Evolutionary conservation across 2,888 invertebrate species (phyloP).

Genomic region (Drosophila siamana): DNA sequence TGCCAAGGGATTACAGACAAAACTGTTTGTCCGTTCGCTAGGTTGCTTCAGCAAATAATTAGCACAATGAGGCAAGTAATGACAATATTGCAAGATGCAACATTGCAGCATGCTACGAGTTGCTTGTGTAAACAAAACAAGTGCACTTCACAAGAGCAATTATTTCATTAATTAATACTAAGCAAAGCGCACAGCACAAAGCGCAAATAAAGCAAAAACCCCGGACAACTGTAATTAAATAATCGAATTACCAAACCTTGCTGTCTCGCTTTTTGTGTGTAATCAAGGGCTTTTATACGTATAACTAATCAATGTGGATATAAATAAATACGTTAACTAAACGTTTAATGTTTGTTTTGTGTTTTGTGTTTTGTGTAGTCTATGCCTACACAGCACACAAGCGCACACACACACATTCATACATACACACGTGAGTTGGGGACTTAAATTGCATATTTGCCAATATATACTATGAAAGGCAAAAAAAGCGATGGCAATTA

Average conservation of each 20-base stretch:
- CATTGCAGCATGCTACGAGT: constrained; percentile 4
- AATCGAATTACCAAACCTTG: constrained; percentile 65
- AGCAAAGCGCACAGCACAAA: constrained; percentile 24
- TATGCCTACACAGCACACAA: too few species aligned
- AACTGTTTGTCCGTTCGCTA: background rate
- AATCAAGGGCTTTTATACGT: constrained; percentile 31
- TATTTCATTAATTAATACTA: constrained; percentile 79
- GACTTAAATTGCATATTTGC: constrained; percentile 52
- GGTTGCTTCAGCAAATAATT: constrained; percentile 13
- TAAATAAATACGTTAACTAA: constrained; percentile 48
- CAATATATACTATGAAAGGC: constrained; percentile 20
- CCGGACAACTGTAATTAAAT: constrained; percentile 74
- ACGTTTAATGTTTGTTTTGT: constrained; percentile 49
- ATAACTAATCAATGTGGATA: constrained; percentile 72
- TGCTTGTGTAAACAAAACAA: background rate
- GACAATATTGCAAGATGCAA: background rate
- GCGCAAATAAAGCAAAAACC: constrained; percentile 62
- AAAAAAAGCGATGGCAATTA: constrained; percentile 64
- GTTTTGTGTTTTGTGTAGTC: too few species aligned
- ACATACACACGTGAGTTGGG: constrained; percentile 27
- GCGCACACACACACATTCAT: constrained; percentile 15
- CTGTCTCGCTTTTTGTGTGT: constrained; percentile 6
- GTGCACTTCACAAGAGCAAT: constrained; percentile 46
- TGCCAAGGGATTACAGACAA: background rate
- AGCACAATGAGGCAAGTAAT: constrained; percentile 3